Conservation (phyloP, 1,140 invertebrate species). For the Hestina assimilis region DNA sequence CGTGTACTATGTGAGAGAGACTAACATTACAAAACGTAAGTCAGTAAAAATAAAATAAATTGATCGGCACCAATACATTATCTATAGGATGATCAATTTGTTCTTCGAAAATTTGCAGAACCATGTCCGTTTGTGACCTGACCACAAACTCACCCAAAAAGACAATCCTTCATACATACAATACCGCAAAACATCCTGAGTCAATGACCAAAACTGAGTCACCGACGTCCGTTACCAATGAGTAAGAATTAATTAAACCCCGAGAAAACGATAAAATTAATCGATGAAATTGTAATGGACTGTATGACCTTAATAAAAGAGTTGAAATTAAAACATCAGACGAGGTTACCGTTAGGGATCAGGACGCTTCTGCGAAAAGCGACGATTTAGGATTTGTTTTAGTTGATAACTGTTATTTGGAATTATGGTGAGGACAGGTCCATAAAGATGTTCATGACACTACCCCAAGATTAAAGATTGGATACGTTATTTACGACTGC, state of each 20-base stretch:
- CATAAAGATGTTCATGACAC: conserved; percentile 18
- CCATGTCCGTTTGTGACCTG: conserved; percentile 9
- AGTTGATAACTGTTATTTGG: conserved; percentile 36
- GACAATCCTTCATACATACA: conserved; percentile 18
- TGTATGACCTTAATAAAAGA: conserved; percentile 34
- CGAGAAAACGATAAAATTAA: conserved; percentile 50
- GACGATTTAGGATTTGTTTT: conserved; percentile 58
- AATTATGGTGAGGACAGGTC: conserved; percentile 23
- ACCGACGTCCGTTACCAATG: conserved; percentile 58
- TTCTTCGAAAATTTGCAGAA: conserved; percentile 7
- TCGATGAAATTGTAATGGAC: conserved; percentile 28
- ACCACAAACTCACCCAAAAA: conserved; percentile 23
- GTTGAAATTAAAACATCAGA: conserved; percentile 31
- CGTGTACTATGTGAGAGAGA: too few relatives aligned
- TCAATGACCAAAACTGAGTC: conserved; percentile 51
- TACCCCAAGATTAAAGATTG: conserved; percentile 17
- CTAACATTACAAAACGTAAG: too few relatives aligned
- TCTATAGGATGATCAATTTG: background rate
- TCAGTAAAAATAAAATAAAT: too few relatives aligned
- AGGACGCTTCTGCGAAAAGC: conserved; percentile 44
- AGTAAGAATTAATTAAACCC: conserved; percentile 69
- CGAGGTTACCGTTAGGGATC: conserved; percentile 47
- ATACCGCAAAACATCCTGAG: conserved; percentile 32
- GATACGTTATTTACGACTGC: conserved; percentile 20
- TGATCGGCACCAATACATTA: background rate